These are phyloP conservation scores for Lepidurus arcticus DNA, from an alignment of 1,140 invertebrate species.

Conservation along the genomic window DNA sequence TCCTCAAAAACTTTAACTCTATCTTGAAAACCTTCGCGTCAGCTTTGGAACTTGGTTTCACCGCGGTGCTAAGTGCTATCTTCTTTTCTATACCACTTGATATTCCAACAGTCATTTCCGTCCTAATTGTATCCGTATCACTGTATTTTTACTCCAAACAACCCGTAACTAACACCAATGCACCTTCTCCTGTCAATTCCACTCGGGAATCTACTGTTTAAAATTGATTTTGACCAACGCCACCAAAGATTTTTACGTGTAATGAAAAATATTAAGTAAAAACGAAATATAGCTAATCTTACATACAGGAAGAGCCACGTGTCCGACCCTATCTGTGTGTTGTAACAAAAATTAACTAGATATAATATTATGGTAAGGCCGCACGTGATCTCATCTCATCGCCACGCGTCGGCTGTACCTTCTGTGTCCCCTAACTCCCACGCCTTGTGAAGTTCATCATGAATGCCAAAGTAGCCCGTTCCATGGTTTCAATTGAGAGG, in stretches of 20 bases:
- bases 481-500: neutral
- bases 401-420: neutral
- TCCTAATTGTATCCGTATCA: conserved; percentile 73
- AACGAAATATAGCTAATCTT: neutral
- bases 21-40: conserved; percentile 95
- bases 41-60: conserved; percentile 85
- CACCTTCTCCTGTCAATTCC: neutral
- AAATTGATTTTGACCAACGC: neutral
- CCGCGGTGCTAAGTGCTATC: conserved; percentile 80
- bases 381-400: conserved; percentile 9
- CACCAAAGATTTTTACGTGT: neutral
- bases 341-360: neutral
- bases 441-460: neutral
- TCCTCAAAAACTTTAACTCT: conserved; percentile 87
- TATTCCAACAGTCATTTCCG: conserved; percentile 72
- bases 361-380: conserved; percentile 11
- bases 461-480: conserved; percentile 11
- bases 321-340: neutral
- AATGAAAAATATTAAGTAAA: neutral
- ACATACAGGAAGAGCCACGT: neutral
- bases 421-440: neutral
- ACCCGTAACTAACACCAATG: conserved; percentile 60
- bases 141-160: conserved; percentile 83
- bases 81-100: conserved; percentile 83
- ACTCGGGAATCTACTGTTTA: neutral